Evolutionary conservation across 2,797 vertebrate genomes (phyloP).

Genomic region (Sardinella longiceps): DNA sequence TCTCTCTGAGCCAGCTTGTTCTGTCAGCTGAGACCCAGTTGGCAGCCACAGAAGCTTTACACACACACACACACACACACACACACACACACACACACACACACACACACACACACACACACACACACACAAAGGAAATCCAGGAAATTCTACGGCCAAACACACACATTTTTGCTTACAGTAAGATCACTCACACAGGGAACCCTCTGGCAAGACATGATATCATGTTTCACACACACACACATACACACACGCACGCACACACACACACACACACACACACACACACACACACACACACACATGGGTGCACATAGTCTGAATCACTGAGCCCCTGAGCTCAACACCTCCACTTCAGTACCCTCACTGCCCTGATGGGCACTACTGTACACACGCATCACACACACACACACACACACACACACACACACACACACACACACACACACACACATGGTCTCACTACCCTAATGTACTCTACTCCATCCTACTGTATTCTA

Average conservation of each 20-base stretch:
- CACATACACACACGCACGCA: neutral
- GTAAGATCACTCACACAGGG: neutral
- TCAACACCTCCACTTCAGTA: neutral
- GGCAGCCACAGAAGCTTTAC: neutral
- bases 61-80: neutral
- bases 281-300: neutral
- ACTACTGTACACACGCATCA: neutral
- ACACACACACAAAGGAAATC: neutral
- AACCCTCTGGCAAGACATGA: neutral
- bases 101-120: neutral
- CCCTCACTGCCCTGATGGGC: neutral
- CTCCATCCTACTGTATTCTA: too few species aligned
- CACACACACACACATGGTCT: too few species aligned
- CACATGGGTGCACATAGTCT: neutral
- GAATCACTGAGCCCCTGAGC: neutral
- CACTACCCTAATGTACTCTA: neutral
- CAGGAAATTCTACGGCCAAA: neutral
- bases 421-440: too few species aligned
- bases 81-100: neutral
- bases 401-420: neutral
- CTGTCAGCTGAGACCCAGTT: slow-evolving; percentile 20
- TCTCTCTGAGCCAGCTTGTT: neutral
- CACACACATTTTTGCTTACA: neutral
- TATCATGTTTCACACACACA: neutral
- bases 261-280: neutral